Base-by-base conservation (phyloP, 2,113 vertebrate genomes). In the Meriones unguiculatus region DNA sequence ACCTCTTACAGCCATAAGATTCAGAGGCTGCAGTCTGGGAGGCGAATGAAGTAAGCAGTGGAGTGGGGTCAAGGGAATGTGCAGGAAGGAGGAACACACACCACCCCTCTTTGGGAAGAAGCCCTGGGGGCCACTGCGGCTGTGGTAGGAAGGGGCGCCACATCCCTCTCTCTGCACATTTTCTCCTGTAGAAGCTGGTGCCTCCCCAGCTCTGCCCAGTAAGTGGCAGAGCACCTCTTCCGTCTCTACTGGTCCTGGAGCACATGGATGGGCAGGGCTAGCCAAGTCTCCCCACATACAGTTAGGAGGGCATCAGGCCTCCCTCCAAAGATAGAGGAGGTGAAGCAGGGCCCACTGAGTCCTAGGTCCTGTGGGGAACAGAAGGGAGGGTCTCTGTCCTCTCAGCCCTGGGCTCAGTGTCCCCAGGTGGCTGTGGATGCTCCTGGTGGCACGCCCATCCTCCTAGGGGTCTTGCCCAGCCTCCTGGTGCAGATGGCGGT, bases 301-400 rank as follows among this genome's bases (percentile, higher is more conserved):
- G 2, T 30, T 38, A 11, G 24, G 50, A 18, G 57, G 25, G 18
- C 35, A 32, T 28, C 5, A 14, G 38, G 64, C 92, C n/a, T 28
- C 18, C 22, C 18, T 5, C 52, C 6, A 0, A 3, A 22, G 22
- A 41, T 6, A 11, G 65, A 4, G 1, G 0, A 67, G 15, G 3
- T 25, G 35, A 30, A 28, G 25, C 35, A 4, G 75, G 30, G 28
- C 28, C 41, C 30, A 22, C 10, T 1, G 5, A 46, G 46, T 24
- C 59, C 59, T 30, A 22, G 14, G 30, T 22, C 70, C 64, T 64
- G 14, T 28, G 7, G 65, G 87, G 25, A 65, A 15, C 15, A 50
- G 67, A 9, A 2, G 30, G 25, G 64, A 25, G 67, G 4, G 5
- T 7, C 46, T 35, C n/a, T 38, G 41, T 59, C 41, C 41, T 35